phyloP scores from a whole-genome alignment of 2,888 invertebrate genomes.

The Synanthedon andrenaeformis region DNA sequence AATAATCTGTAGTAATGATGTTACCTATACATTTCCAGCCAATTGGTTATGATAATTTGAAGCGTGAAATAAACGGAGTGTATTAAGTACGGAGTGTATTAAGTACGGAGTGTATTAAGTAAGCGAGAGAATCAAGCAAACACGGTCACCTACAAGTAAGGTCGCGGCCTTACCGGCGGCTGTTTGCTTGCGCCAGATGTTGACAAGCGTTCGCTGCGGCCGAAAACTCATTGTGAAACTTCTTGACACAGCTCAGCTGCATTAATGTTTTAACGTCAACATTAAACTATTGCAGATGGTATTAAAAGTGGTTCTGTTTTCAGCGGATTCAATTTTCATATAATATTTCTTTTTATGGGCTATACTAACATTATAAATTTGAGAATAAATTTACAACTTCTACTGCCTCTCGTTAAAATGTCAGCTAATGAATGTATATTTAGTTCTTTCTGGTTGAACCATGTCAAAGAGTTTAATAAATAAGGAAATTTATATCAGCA shows the following conservation, averaged over 20 bases:
- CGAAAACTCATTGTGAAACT: conserved; percentile 60
- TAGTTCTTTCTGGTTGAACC: no score
- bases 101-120: not conserved
- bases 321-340: not conserved
- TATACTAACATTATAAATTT: no score
- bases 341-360: not conserved
- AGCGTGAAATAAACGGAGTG: not conserved
- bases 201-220: conserved; percentile 34
- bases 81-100: not conserved
- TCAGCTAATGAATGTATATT: no score
- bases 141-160: conserved; percentile 37
- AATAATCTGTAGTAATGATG: no score
- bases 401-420: no score
- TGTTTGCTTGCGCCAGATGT: conserved; percentile 52
- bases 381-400: no score
- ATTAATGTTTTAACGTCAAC: conserved; percentile 35
- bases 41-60: not conserved
- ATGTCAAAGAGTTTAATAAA: no score
- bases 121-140: not conserved
- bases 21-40: no score
- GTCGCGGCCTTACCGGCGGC: conserved; percentile 57
- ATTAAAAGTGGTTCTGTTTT: conserved; percentile 30
- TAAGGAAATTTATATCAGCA: no score
- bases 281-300: conserved; percentile 43
- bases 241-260: conserved; percentile 45